A percentile compares a stretch with the other conserved stretches of the same genome.
These are phyloP conservation scores for Anthrax anthrax DNA, from an alignment of 2,888 invertebrate species.

Conservation along the genomic window DNA sequence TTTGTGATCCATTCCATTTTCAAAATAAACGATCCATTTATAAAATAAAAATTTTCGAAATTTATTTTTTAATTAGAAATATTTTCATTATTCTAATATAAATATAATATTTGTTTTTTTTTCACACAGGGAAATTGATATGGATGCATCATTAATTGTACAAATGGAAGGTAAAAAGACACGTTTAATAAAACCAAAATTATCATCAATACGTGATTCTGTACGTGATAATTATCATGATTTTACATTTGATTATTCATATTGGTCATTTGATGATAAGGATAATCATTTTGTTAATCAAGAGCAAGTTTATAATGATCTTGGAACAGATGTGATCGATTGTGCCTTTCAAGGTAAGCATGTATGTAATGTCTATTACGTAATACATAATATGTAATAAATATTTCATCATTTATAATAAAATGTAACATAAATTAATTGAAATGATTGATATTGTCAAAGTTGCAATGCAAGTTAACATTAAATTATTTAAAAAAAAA, in stretches of 20 bases:
- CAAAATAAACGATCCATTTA: too few species aligned
- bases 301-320: constrained; percentile 60
- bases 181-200: constrained; percentile 55
- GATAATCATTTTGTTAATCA: constrained; percentile 65
- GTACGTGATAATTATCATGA: constrained; percentile 56
- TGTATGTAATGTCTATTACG: neutral
- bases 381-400: too few species aligned
- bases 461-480: too few species aligned
- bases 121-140: constrained; percentile 57
- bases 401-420: neutral
- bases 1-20: too few species aligned
- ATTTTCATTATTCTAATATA: too few species aligned
- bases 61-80: too few species aligned
- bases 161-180: constrained; percentile 78
- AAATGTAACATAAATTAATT: neutral
- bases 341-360: constrained; percentile 57
- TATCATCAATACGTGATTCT: constrained; percentile 28
- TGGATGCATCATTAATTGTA: constrained; percentile 68
- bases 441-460: too few species aligned
- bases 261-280: constrained; percentile 63
- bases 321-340: constrained; percentile 58
- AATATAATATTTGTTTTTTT: constrained; percentile 14
- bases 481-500: too few species aligned
- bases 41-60: too few species aligned
- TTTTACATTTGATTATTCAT: constrained; percentile 80